These are phyloP conservation scores for Thymelicus sylvestris DNA, from an alignment of 2,888 invertebrate species.

Conservation along the genomic window DNA sequence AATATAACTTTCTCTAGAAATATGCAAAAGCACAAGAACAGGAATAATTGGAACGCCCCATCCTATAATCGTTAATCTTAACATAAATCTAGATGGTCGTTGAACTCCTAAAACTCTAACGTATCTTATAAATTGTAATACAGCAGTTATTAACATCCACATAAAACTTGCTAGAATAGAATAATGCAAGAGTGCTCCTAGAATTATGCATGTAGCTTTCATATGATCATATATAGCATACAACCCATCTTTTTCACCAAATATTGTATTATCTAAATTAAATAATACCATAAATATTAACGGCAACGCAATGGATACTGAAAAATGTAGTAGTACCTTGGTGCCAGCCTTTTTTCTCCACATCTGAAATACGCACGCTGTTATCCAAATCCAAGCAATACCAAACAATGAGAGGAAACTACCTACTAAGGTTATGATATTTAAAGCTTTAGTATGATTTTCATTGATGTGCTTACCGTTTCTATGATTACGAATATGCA, in stretches of 20 bases:
- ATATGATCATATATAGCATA: constrained; percentile 53
- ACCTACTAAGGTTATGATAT: constrained; percentile 85
- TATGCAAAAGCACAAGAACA: constrained; percentile 71
- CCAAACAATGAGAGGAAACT: constrained; percentile 85
- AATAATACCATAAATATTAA: constrained; percentile 75
- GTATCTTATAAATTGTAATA: constrained; percentile 88
- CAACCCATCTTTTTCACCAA: constrained; percentile 53
- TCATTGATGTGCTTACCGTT: constrained; percentile 45
- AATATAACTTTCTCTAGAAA: constrained; percentile 77
- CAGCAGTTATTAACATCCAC: constrained; percentile 90
- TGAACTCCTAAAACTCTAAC: constrained; percentile 86
- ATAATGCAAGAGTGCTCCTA: constrained; percentile 87
- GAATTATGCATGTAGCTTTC: constrained; percentile 77
- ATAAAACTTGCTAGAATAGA: constrained; percentile 87
- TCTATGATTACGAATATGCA: constrained; percentile 55
- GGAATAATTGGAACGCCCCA: constrained; percentile 87
- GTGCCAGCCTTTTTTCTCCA: constrained; percentile 87
- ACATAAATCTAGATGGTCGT: constrained; percentile 85
- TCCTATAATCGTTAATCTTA: constrained; percentile 86
- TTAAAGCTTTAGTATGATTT: constrained; percentile 74
- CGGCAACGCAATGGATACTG: constrained; percentile 85
- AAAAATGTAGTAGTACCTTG: constrained; percentile 87
- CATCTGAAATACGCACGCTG: constrained; percentile 83
- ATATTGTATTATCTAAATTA: constrained; percentile 63
- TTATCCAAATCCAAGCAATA: constrained; percentile 83